Percentiles rank a stretch among this genome's conserved stretches.
Evolutionary conservation across 2,113 vertebrate species (phyloP).

Genomic region (Eurystomus gularis): DNA sequence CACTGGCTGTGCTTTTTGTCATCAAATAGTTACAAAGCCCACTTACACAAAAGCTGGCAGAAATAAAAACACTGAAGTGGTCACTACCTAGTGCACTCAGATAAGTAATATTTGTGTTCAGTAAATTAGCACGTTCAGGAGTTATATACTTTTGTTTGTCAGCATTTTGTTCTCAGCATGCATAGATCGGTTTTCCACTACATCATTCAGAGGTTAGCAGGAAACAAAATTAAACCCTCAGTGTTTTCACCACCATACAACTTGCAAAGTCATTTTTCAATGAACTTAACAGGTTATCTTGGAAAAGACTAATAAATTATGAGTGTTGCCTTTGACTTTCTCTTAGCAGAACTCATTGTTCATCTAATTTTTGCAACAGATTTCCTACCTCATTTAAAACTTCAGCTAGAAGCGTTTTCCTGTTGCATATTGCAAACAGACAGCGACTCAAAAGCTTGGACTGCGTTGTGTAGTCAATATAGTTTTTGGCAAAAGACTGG

Average conservation of each 20-base stretch:
- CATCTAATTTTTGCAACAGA: conserved; percentile 43
- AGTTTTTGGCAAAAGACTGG: conserved; percentile 43
- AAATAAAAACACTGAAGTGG: neutral
- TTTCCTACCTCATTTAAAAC: conserved; percentile 34
- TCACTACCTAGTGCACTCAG: neutral
- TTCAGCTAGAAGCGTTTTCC: conserved; percentile 19
- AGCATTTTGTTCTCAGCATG: neutral
- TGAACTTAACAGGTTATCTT: conserved; percentile 24
- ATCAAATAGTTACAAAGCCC: neutral
- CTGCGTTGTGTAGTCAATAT: neutral
- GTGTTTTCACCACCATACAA: conserved; percentile 14
- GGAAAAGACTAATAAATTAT: conserved; percentile 31
- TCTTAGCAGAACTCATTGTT: neutral
- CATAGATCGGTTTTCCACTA: conserved; percentile 31
- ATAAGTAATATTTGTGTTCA: conserved; percentile 13
- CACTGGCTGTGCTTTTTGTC: neutral
- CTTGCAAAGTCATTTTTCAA: conserved; percentile 52
- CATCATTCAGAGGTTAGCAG: conserved; percentile 42
- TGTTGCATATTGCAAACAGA: conserved; percentile 62
- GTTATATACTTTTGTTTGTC: conserved; percentile 27
- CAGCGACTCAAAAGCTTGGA: conserved; percentile 41
- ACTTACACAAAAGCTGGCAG: neutral
- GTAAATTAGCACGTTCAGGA: conserved; percentile 46
- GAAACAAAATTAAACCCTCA: conserved; percentile 41
- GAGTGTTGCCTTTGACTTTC: conserved; percentile 34